A percentile compares a stretch with the other conserved stretches of the same genome.
Evolutionary conservation across 2,888 invertebrate species (phyloP).

Genomic region (Branchellion lobata): DNA sequence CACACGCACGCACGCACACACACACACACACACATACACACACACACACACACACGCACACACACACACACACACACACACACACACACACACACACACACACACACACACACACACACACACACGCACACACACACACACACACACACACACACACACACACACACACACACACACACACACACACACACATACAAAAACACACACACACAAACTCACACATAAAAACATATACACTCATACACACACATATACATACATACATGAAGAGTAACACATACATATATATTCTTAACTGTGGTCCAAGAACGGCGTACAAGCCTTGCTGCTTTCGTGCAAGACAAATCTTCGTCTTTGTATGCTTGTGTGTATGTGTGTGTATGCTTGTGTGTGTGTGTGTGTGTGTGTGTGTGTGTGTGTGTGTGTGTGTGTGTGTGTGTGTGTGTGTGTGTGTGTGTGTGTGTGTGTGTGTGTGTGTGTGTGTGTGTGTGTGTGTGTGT

Average conservation of each 20-base stretch:
- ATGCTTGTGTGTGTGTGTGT: constrained; percentile 1
- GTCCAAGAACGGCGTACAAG: no score
- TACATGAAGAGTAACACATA: not conserved
- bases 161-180: constrained; percentile 23
- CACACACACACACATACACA: constrained; percentile 22
- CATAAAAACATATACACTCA: not conserved
- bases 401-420: no score
- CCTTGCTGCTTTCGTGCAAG: no score
- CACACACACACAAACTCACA: constrained; percentile 15
- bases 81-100: constrained; percentile 24
- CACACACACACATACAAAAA: constrained; percentile 13
- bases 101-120: constrained; percentile 24
- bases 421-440: no score
- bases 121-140: constrained; percentile 20
- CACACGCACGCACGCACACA: constrained; percentile 14
- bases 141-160: constrained; percentile 23
- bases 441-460: no score
- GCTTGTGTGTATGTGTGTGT: not conserved
- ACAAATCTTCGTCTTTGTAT: no score
- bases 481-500: no score
- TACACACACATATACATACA: not conserved
- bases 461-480: no score
- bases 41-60: constrained; percentile 20
- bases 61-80: constrained; percentile 23
- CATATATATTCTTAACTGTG: no score